Evolutionary conservation across 2,113 vertebrate genomes (phyloP).

Genomic region (Oxyruncus cristatus): DNA sequence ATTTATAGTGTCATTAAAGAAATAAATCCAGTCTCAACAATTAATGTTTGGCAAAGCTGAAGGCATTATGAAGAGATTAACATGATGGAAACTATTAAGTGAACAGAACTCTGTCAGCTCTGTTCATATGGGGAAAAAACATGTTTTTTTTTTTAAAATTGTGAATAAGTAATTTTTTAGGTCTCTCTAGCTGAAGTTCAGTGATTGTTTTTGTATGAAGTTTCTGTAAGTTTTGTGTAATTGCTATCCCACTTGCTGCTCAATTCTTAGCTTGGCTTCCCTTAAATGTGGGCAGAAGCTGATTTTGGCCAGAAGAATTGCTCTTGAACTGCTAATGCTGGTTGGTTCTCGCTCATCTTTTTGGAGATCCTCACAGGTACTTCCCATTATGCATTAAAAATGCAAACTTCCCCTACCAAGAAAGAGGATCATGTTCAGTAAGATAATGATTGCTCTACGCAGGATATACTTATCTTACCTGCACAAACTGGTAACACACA

Average conservation of each 20-base stretch:
- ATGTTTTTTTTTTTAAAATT: background rate
- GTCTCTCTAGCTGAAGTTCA: background rate
- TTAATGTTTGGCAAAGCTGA: background rate
- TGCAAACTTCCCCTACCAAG: background rate
- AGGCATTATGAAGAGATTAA: background rate
- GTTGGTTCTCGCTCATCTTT: background rate
- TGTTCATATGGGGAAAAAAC: background rate
- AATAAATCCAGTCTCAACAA: background rate
- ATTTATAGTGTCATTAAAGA: background rate
- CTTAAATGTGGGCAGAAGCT: background rate
- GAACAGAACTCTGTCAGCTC: background rate
- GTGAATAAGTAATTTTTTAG: background rate
- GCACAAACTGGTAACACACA: background rate
- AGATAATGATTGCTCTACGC: background rate
- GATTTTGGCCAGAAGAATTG: background rate
- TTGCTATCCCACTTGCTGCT: background rate
- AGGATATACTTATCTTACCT: background rate
- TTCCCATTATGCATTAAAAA: background rate
- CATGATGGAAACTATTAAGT: background rate
- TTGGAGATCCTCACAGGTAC: background rate
- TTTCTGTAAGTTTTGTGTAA: background rate
- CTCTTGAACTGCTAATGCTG: background rate
- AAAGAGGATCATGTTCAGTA: background rate
- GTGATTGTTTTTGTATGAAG: background rate
- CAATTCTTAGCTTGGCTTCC: background rate